Base-by-base conservation (phyloP, 2,888 invertebrate genomes). In the Himalopsyche tibetana region DNA sequence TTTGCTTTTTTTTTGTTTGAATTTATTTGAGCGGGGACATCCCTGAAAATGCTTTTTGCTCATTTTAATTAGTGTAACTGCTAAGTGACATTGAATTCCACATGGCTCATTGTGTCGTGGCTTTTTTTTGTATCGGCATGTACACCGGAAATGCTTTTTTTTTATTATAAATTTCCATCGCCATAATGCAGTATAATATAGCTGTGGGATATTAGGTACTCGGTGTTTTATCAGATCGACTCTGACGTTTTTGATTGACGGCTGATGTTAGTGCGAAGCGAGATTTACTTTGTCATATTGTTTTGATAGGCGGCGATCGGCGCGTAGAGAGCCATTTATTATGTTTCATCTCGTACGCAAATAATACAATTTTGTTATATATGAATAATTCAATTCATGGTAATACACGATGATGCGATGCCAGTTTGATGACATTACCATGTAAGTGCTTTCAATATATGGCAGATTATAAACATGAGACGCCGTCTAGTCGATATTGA, bases 331-430 rank as follows among this genome's bases (percentile, higher is more conserved):
- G 74, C 38, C 4, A 12, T 74, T 38, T 74, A 36, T 69, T 69
- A 28, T n/a, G n/a, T 19, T 69, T 28, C 69, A 28, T 74, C 28
- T 74, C 74, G 74, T 15, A 36, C 36, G 74, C 74, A 36, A 74
- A 74, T 63, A 56, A n/a, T 56, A 55, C 12, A n/a, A 63, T 19
- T 63, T 19, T 63, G 28, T 69, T 2, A 36, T 36, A 36, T 4
- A 85, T 85, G 82, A 82, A 85, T 85, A 82, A 85, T 85, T 85
- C 85, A 85, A 74, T 80, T n/a, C 42, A 85, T 85, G 79, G 19
- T 79, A 82, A 85, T 51, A 12, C 69, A 56, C 55, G 55, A 28
- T 69, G 45, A 55, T 82, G 40, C 69, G 51, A 82, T 84, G 84
- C 55, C 82, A 82, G 63, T 84, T 45, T 82, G 85, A 79, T 55